A percentile compares a stretch with the other conserved stretches of the same genome.
Evolutionary conservation across 2,113 vertebrate species (phyloP).

Genomic region (Muscicapa adusta): DNA sequence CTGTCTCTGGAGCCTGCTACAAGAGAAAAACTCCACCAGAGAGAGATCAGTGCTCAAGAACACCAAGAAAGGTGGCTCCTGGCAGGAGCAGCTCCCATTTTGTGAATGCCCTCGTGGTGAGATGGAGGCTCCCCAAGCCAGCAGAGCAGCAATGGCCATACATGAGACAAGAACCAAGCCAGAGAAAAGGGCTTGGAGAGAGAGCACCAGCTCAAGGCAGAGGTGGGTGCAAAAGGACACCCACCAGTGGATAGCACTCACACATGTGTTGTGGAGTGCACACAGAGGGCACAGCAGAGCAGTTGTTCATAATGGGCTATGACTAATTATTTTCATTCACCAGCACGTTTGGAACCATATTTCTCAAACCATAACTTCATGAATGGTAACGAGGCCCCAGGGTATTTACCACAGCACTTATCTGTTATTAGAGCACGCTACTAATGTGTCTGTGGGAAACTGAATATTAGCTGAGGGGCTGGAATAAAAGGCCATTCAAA

Average conservation of each 20-base stretch:
- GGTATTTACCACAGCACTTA: neutral
- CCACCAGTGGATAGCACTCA: neutral
- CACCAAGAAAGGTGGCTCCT: neutral
- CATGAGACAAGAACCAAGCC: accelerated
- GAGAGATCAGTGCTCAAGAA: neutral
- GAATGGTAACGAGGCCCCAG: neutral
- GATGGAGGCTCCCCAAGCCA: neutral
- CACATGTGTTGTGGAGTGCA: neutral
- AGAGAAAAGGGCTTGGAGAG: neutral
- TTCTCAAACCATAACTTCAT: neutral
- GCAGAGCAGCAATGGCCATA: neutral
- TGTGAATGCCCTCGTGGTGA: accelerated
- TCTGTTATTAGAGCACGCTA: neutral
- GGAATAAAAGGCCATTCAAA: constrained; percentile 25
- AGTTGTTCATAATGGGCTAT: neutral
- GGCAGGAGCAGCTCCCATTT: neutral
- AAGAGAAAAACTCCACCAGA: neutral
- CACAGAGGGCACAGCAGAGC: neutral
- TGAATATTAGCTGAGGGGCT: neutral
- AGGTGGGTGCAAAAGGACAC: neutral
- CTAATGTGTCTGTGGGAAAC: constrained; percentile 1
- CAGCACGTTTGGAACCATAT: neutral
- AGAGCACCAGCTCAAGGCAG: neutral
- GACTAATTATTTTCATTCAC: neutral
- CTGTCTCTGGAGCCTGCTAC: neutral